A percentile compares a stretch with the other conserved stretches of the same genome.
phyloP scores from a whole-genome alignment of 2,888 invertebrate species.

The Melanostoma scalare region DNA sequence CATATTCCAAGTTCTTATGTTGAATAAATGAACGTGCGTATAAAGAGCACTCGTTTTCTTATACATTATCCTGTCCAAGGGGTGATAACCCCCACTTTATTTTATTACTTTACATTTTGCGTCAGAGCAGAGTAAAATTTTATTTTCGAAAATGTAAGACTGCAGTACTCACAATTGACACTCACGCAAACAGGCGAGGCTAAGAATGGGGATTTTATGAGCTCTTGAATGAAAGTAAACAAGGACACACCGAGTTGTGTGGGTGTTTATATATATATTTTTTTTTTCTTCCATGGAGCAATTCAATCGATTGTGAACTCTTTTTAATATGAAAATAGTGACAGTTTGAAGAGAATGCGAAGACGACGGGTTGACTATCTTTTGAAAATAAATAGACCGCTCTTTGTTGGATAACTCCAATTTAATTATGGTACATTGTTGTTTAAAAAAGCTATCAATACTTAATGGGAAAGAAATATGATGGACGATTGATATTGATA shows the following conservation, averaged over 20 bases:
- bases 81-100: neutral
- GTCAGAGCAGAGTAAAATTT: constrained; percentile 22
- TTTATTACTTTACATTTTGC: constrained; percentile 23
- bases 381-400: no score
- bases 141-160: constrained; percentile 45
- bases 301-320: constrained; percentile 18
- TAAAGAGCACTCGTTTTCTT: no score
- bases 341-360: neutral
- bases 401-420: no score
- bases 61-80: no score
- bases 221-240: constrained; percentile 11
- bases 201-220: constrained; percentile 26
- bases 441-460: no score
- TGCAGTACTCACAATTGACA: constrained; percentile 42
- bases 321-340: constrained; percentile 16
- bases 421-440: no score
- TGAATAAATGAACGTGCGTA: no score
- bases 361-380: no score
- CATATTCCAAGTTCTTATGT: no score
- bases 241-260: neutral
- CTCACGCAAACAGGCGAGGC: constrained; percentile 17
- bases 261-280: no score
- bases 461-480: no score
- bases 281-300: neutral
- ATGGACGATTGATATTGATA: no score